Evolutionary conservation across 92 coral and sea anemone genomes (phyloP).

Genomic region (Zoanthus sansibaricus): DNA sequence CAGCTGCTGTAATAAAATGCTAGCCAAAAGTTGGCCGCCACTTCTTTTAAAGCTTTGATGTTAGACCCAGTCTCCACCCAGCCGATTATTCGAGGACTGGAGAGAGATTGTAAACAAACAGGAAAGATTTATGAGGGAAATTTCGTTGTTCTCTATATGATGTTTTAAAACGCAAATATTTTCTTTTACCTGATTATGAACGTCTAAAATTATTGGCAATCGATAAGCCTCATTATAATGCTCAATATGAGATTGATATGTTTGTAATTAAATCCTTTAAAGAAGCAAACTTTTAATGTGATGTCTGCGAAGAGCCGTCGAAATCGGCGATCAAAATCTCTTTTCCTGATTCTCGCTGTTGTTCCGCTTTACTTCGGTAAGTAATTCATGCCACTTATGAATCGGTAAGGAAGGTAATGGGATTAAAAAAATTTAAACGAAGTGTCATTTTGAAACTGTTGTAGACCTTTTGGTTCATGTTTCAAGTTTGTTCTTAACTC

Average conservation of each 20-base stretch:
- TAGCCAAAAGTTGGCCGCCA: neutral
- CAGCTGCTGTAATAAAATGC: neutral
- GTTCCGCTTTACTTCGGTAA: neutral
- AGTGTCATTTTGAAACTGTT: no score
- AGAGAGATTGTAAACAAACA: constrained; percentile 5
- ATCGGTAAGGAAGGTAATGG: no score
- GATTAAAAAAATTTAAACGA: no score
- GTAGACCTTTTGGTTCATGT: no score
- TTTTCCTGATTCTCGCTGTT: neutral
- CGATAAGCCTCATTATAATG: no score
- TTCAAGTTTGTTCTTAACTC: no score
- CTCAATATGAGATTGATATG: neutral
- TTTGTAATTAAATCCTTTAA: neutral
- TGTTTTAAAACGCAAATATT: neutral
- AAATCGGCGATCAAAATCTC: neutral
- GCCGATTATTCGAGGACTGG: neutral
- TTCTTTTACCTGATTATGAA: neutral
- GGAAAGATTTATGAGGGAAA: neutral
- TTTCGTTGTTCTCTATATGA: neutral
- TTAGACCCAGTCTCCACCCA: constrained; percentile 21
- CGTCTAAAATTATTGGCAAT: neutral
- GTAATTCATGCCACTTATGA: neutral
- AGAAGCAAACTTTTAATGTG: neutral
- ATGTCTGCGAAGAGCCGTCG: neutral
- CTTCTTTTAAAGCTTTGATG: neutral